Conservation (phyloP, 2,113 vertebrate genomes). For the Atherinomorus stipes region DNA sequence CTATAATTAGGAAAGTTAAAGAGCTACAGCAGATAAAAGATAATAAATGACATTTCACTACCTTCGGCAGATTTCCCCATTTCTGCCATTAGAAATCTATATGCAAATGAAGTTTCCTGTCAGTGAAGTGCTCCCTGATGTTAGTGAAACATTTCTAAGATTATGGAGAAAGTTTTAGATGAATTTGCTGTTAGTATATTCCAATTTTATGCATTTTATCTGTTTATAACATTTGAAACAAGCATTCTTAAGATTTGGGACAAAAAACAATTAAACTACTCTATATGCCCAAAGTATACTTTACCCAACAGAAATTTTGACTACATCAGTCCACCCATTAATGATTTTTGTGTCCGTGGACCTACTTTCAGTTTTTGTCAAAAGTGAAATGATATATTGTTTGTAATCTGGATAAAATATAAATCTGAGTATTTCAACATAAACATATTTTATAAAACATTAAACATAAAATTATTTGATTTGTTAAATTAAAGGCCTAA, state of each 20-base stretch:
- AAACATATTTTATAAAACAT: no score
- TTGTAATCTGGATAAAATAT: no score
- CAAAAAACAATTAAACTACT: not conserved
- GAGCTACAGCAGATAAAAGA: constrained; percentile 7
- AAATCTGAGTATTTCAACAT: no score
- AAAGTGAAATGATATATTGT: no score
- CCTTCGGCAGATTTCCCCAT: constrained; percentile 30
- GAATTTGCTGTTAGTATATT: not conserved
- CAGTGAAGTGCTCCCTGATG: constrained; percentile 22
- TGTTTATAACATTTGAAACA: not conserved
- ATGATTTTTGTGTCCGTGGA: no score
- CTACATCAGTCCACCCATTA: no score
- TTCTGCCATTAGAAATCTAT: constrained; percentile 23
- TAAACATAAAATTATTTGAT: no score
- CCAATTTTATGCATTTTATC: no score
- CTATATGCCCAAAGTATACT: not conserved
- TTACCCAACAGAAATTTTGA: no score
- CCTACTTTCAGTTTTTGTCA: no score
- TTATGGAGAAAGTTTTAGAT: not conserved
- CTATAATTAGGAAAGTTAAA: constrained; percentile 5
- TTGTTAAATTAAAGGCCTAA: no score
- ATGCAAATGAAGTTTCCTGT: constrained; percentile 61
- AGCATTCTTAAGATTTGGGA: not conserved
- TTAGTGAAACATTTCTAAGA: constrained; percentile 5
- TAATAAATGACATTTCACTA: constrained; percentile 24